These are phyloP conservation scores for Caenorhabditis tropicalis DNA, from an alignment of 1,140 invertebrate species.

Conservation along the genomic window DNA sequence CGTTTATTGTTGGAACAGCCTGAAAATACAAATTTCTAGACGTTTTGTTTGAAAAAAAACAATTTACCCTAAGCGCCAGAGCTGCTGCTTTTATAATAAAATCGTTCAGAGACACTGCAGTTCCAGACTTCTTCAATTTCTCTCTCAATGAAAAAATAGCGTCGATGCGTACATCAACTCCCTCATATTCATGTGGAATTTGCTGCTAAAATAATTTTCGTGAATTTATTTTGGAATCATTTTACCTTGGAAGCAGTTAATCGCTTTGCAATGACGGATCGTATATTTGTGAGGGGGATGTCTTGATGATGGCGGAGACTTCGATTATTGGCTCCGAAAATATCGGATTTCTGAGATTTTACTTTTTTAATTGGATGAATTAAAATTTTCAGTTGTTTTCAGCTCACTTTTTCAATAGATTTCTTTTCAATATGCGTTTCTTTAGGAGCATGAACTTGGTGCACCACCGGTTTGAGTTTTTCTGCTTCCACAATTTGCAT, in stretches of 20 bases:
- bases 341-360: slow-evolving; percentile 10
- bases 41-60: background rate
- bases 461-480: background rate
- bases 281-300: slow-evolving; percentile 38
- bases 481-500: slow-evolving; percentile 19
- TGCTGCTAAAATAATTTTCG: slow-evolving; percentile 21
- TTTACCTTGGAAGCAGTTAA: slow-evolving; percentile 23
- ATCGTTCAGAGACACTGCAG: slow-evolving; percentile 47
- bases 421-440: background rate
- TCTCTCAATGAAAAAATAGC: background rate
- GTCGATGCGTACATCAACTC: background rate
- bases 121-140: slow-evolving; percentile 30
- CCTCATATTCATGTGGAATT: slow-evolving; percentile 42
- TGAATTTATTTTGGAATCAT: background rate
- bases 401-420: slow-evolving; percentile 9
- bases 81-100: slow-evolving; percentile 49
- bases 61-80: background rate
- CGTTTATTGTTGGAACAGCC: slow-evolving; percentile 90
- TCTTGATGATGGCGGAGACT: slow-evolving; percentile 21
- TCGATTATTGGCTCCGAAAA: background rate
- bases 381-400: too few relatives aligned
- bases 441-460: background rate
- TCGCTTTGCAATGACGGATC: slow-evolving; percentile 44
- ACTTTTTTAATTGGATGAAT: background rate
- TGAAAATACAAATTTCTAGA: slow-evolving; percentile 88